Base-by-base conservation (phyloP, 2,888 invertebrate species). In the Podotricha telesiphe region DNA sequence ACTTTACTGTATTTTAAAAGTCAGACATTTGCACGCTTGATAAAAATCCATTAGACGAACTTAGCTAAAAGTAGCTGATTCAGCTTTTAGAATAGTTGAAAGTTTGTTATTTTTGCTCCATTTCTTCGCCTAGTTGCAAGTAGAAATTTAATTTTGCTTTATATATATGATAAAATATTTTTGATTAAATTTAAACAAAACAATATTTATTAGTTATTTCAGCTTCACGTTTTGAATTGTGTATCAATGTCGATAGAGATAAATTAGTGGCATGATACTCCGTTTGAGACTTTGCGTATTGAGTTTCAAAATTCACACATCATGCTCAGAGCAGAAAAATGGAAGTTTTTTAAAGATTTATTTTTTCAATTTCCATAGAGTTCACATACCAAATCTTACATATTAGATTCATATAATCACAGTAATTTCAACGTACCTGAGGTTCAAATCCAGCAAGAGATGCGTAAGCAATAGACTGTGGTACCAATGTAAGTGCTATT, bases 391-490 rank as follows among this genome's bases (percentile, higher is more conserved):
- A 28, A 28, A 28, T 28, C 3, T 6, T 28, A 28, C 28, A 2
- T 28, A 28, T 28, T 4, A 2, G 6, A 28, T 28, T 28, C 28
- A 28, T 28, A 28, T 28, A 53, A 34, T 28, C 10, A 1, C 10
- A 53, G 11, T 28, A 15, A 8, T 11, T 53, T n/a, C 17, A 28
- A 51, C 34, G 37, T 61, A 69, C 65, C 68, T 51, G 62, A 19
- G 68, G 66, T 68, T 62, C 95, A 55, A 96, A 90, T 68, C 95
- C 95, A 13, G 96, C 96, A 42, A 96, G 89, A 20, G 95, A 94
- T 6, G 96, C 96, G 80, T 96, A 96, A 0, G 96, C 97, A 76
- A 97, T 94, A 17, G 95, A 95, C 86, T 96, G 96, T 0, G 96
- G 97, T 76, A 97, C 95, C 65, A 96, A 94, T 1, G 96, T 96